A percentile compares a stretch with the other conserved stretches of the same genome.
phyloP scores from a whole-genome alignment of 2,888 invertebrate species.

The Neocrepidodera transversa region DNA sequence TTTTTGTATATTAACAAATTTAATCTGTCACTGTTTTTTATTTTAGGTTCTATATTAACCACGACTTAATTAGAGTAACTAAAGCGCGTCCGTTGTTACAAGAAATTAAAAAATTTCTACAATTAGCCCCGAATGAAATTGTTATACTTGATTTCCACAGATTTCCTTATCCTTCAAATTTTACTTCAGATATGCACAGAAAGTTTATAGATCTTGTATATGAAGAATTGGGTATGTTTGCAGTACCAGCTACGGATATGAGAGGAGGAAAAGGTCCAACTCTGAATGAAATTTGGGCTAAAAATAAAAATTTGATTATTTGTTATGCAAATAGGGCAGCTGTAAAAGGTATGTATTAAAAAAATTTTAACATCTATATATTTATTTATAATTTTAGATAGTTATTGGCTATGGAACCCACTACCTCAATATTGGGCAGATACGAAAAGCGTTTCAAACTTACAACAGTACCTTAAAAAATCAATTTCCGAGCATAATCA shows the following conservation, averaged over 20 bases:
- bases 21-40: no score
- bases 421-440: conserved; percentile 74
- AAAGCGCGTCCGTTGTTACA: conserved; percentile 71
- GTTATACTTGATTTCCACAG: conserved; percentile 84
- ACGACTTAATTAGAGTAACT: conserved; percentile 73
- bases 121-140: conserved; percentile 72
- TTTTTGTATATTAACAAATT: background rate
- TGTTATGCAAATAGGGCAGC: conserved; percentile 65
- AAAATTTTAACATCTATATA: no score
- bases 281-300: conserved; percentile 66
- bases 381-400: conserved; percentile 51
- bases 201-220: conserved; percentile 63
- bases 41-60: conserved; percentile 76
- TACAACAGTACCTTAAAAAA: conserved; percentile 63
- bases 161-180: conserved; percentile 67
- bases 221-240: conserved; percentile 63
- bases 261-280: conserved; percentile 63
- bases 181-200: conserved; percentile 58
- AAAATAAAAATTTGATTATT: conserved; percentile 66
- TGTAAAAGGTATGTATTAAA: conserved; percentile 60
- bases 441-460: conserved; percentile 63
- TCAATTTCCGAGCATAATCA: conserved; percentile 56
- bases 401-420: conserved; percentile 64
- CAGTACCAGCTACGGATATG: conserved; percentile 61
- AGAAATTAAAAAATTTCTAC: conserved; percentile 74